Evolutionary conservation across 2,888 invertebrate genomes (phyloP), one percentile per base, ranked within the genome.

Genomic region (Macrophya annulata): DNA sequence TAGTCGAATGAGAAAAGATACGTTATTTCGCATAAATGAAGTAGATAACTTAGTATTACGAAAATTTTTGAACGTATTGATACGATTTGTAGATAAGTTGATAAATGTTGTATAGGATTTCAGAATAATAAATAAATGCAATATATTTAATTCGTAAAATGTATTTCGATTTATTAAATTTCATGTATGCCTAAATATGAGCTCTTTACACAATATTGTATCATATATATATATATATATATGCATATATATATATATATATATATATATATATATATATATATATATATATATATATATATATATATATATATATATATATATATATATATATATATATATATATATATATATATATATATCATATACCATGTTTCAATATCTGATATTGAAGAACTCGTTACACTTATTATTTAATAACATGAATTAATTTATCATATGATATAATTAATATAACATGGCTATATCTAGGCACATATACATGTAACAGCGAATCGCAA

Each of bases 101-200:
- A 55, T n/a, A n/a, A 55, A n/a, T 55, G n/a, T 55, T 55, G 74
- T 12, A 10, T 0, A 17, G 31, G 31, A 1, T 25, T 48, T 9
- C 40, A 3, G 21, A 59, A 25, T 65, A 65, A 86, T 83, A 17
- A 25, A 86, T 85, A 77, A 84, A 84, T 65, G 31, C 77, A 21
- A 59, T 45, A 21, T 74, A 77, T 86, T 90, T 90, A 91, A 91
- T 92, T 92, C 92, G 90, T 92, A 92, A 93, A 93, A 92, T 92
- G 92, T 93, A 92, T 92, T 92, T 89, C 91, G 92, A 91, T 93
- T 93, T 93, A 93, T 93, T 93, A 92, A 93, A 93, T 92, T 93
- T 93, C 90, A 92, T 91, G 91, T 93, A 93, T 92, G 92, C 90
- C 92, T 93, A 93, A 92, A 93, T 93, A 92, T 90, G 91, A 93